Conservation (phyloP, 2,888 invertebrate genomes). For the Limenitis camilla region DNA sequence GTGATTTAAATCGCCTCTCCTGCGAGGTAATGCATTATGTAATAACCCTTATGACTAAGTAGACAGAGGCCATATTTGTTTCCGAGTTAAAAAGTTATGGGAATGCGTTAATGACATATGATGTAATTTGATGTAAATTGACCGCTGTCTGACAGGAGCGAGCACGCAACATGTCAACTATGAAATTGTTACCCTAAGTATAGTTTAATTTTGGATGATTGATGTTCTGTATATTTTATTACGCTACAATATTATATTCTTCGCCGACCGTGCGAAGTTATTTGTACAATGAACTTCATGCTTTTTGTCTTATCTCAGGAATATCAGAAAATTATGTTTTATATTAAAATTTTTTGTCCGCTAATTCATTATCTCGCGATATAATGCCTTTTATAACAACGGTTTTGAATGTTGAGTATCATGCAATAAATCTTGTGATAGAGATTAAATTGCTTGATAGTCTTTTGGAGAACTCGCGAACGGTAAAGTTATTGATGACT, state of each 20-base stretch:
- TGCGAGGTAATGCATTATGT: slow-evolving; percentile 7
- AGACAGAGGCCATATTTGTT: slow-evolving; percentile 31
- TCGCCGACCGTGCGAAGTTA: slow-evolving; percentile 20
- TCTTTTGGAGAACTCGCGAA: slow-evolving; percentile 45
- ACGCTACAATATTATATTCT: slow-evolving; percentile 22
- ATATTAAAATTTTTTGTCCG: neutral
- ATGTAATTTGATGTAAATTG: slow-evolving; percentile 71
- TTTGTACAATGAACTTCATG: neutral
- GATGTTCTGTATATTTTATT: slow-evolving; percentile 43
- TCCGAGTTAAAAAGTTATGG: slow-evolving; percentile 36
- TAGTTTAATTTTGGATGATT: slow-evolving; percentile 57
- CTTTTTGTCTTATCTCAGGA: neutral
- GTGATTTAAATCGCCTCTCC: slow-evolving; percentile 29
- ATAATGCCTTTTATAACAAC: slow-evolving; percentile 13
- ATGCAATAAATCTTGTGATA: slow-evolving; percentile 16
- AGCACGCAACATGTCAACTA: slow-evolving; percentile 71
- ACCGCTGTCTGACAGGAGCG: slow-evolving; percentile 49
- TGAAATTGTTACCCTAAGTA: slow-evolving; percentile 64
- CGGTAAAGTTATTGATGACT: slow-evolving; percentile 61
- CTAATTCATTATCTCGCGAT: slow-evolving; percentile 5
- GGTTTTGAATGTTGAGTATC: slow-evolving; percentile 12
- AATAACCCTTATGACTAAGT: slow-evolving; percentile 33
- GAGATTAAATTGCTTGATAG: slow-evolving; percentile 40
- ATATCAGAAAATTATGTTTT: neutral
- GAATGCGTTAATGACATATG: slow-evolving; percentile 63